Evolutionary conservation across 2,797 vertebrate genomes (phyloP), one percentile per base, ranked within the genome.

Genomic region (Poecilia picta): DNA sequence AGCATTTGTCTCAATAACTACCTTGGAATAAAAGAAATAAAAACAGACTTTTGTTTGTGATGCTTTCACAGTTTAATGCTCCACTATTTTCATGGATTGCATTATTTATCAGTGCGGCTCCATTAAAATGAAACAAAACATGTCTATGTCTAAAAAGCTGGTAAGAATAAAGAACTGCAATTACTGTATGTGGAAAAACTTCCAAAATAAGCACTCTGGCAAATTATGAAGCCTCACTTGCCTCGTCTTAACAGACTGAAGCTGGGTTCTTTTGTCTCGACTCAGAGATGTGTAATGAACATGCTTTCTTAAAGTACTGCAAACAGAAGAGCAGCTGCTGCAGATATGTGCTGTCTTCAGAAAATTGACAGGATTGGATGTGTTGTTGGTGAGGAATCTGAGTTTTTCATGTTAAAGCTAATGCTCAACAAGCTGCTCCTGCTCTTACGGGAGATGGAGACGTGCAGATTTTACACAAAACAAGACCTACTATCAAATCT

Each of bases 391-490:
- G 73, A 85, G 86, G 72, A 80, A 77, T 90, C 87, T 77, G 84
- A 49, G 74, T 66, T 74, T 41, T 78, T 71, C 53, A 45, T 43
- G 77, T 80, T 81, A 76, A 79, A 86, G 80, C 77, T 79, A 82
- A 82, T 31, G 47, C 85, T 85, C 83, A 74, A 85, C 83, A 88
- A 84, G 88, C 89, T 77, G 81, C 5, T 75, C 81, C 82, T 87
- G 86, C 82, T 87, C 81, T 79, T 74, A 74, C 74, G 72, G 75
- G 75, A 79, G 84, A 83, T 85, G 79, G 57, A 85, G 83, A 75
- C 83, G 87, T 87, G 84, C 87, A 89, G 88, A 86, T 87, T 90
- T 66, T 86, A 75, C 81, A 81, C 85, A 81, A 88, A 89, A 86
- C 75, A 43, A 82, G 74, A 87, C 83, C 80, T 82, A 53, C 73